A percentile compares a stretch with the other conserved stretches of the same genome.
phyloP scores from a whole-genome alignment of 2,113 vertebrate species.

The Mormyrus lacerda region DNA sequence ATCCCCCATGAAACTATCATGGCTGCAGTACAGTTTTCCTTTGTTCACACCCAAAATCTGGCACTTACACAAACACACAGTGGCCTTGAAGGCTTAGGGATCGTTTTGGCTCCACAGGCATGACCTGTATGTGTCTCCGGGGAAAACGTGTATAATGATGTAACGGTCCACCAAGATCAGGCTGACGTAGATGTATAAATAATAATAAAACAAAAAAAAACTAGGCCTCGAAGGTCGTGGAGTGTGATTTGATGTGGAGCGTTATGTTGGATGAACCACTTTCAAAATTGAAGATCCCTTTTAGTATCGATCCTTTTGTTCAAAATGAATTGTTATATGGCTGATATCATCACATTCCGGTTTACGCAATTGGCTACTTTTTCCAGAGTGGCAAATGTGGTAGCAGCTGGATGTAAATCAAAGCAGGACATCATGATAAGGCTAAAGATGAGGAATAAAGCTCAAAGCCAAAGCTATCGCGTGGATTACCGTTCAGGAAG shows the following conservation, averaged over 20 bases:
- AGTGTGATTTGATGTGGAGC: not conserved
- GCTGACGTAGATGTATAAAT: not conserved
- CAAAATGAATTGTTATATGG: not conserved
- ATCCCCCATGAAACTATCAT: not conserved
- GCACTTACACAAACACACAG: not conserved
- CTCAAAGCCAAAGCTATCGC: not conserved
- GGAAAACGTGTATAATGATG: not conserved
- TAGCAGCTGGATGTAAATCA: not conserved
- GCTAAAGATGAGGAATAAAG: not conserved
- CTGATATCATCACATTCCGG: not conserved
- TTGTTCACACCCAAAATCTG: not conserved
- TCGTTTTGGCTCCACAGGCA: not conserved
- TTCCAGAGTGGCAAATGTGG: not conserved
- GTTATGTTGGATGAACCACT: not conserved
- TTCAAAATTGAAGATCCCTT: not conserved
- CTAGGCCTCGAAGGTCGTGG: not conserved
- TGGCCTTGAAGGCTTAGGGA: not conserved
- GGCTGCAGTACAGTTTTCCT: not conserved
- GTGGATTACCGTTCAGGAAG: not conserved
- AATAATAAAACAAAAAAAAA: not conserved
- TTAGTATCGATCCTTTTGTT: not conserved
- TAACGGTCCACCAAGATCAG: not conserved
- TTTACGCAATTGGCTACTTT: not conserved
- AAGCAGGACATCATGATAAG: not conserved
- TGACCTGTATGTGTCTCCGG: not conserved